A percentile compares a stretch with the other conserved stretches of the same genome.
phyloP scores from a whole-genome alignment of 2,797 vertebrate species.

The Gobionotothen gibberifrons region DNA sequence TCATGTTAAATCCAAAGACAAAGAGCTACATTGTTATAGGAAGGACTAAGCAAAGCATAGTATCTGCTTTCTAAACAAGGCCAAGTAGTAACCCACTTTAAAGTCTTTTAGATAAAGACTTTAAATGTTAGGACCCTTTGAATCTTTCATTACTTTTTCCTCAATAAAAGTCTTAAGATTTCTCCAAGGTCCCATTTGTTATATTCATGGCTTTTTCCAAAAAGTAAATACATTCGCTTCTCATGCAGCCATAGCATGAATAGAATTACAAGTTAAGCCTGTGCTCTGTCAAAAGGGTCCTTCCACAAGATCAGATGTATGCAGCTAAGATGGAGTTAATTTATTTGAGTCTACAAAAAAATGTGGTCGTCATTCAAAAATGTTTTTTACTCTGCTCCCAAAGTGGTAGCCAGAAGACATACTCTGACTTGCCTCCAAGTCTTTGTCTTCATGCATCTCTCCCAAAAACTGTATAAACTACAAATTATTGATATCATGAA shows the following conservation, averaged over 20 bases:
- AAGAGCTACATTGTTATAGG: conserved; percentile 20
- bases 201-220: conserved; percentile 55
- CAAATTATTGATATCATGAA: conserved; percentile 47
- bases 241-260: conserved; percentile 60
- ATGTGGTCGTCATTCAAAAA: conserved; percentile 45
- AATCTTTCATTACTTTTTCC: conserved; percentile 28
- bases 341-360: conserved; percentile 54
- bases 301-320: conserved; percentile 55
- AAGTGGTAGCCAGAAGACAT: conserved; percentile 82
- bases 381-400: conserved; percentile 49
- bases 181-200: conserved; percentile 58
- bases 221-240: conserved; percentile 72
- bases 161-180: conserved; percentile 37
- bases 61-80: conserved; percentile 19
- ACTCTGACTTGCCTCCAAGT: conserved; percentile 47
- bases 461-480: conserved; percentile 55
- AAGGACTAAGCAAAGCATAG: conserved; percentile 22
- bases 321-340: conserved; percentile 62
- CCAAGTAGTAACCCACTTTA: conserved; percentile 9
- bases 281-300: conserved; percentile 48
- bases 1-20: no score
- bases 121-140: conserved; percentile 21
- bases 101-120: conserved; percentile 6
- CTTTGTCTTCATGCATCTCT: conserved; percentile 63
- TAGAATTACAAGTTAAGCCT: conserved; percentile 52